Evolutionary conservation across 2,888 invertebrate genomes (phyloP).

Genomic region (Callosobruchus maculatus): DNA sequence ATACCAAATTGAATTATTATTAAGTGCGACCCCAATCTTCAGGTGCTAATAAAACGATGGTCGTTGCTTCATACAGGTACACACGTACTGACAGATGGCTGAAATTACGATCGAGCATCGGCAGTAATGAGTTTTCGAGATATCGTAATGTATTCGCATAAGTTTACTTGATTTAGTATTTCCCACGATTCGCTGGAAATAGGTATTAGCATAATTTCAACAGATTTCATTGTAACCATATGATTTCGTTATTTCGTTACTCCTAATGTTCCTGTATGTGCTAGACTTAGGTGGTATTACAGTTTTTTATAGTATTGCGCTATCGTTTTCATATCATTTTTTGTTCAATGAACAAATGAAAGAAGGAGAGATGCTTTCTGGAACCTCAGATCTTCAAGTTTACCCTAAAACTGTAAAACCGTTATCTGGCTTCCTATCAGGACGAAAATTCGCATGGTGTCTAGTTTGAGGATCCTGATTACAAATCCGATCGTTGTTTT

Average conservation of each 20-base stretch:
- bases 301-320: too few species aligned
- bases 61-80: not conserved
- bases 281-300: too few species aligned
- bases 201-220: not conserved
- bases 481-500: too few species aligned
- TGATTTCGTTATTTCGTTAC: not conserved
- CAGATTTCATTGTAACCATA: not conserved
- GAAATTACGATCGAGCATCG: not conserved
- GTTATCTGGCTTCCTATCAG: too few species aligned
- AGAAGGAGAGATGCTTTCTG: too few species aligned
- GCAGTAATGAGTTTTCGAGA: not conserved
- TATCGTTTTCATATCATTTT: too few species aligned
- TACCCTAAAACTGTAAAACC: too few species aligned
- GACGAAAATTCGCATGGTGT: too few species aligned
- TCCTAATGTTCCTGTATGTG: not conserved
- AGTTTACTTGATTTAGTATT: not conserved
- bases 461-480: too few species aligned
- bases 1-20: not conserved
- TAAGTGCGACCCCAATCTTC: not conserved
- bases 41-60: not conserved
- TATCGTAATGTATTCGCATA: not conserved
- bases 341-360: too few species aligned
- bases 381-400: too few species aligned
- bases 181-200: not conserved
- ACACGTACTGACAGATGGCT: not conserved